Evolutionary conservation across 2,797 vertebrate species (phyloP), one percentile per base, ranked within the genome.

Genomic region (Rhynchonycteris naso): DNA sequence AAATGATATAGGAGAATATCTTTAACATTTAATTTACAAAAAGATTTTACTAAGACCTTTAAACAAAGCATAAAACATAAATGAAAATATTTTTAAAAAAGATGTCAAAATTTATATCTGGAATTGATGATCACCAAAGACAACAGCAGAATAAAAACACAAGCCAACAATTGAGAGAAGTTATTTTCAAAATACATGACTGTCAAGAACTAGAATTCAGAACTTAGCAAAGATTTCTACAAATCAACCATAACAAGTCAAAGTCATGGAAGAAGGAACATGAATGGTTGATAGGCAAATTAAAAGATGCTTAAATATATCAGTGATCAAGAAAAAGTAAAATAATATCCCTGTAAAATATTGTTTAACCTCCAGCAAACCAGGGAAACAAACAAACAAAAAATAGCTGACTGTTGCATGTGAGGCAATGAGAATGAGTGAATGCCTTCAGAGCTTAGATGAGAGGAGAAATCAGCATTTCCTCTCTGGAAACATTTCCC

Each of bases 221-320:
- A 80, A 43, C 4, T 14, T 8, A 30, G 35, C 50, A 56, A 81
- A 61, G n/a, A 24, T 69, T 54, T 63, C 50, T 69, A 5, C 38
- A 80, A 35, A 75, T 65, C 72, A 65, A 66, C 58, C 85, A 33
- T 65, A 54, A 85, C 71, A 88, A 54, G n/a, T 88, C 61, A 71
- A 71, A 76, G 54, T 93, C 30, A 24, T 19, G 61, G 68, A 76
- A 54, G 72, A 75, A 18, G 61, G 80, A 78, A 38, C 18, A 52
- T 43, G 15, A 87, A 74, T 33, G 30, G n/a, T 63, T 94, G 33
- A 58, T 63, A 65, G 56, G 86, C 35, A 91, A 84, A 91, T 91
- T 87, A 69, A 93, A 93, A 81, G 65, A 35, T 69, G 21, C 33
- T 76, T 92, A 74, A 93, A 22, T 86, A 15, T 80, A 93, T 69